Evolutionary conservation across 1,140 invertebrate genomes (phyloP).

Genomic region (Bathynomus jamesi): DNA sequence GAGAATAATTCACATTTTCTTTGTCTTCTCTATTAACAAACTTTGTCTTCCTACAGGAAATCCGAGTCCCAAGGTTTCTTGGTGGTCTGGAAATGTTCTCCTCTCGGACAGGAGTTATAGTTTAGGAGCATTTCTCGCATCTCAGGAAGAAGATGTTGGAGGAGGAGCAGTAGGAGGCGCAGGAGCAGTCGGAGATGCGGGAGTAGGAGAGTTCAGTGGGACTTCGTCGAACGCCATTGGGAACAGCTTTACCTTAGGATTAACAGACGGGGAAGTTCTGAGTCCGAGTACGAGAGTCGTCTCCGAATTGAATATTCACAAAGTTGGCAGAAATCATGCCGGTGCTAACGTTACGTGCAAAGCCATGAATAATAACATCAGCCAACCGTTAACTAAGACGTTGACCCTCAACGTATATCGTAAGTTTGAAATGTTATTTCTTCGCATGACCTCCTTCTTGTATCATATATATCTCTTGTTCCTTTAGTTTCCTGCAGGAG

Average conservation of each 20-base stretch:
- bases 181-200: no score
- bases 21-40: neutral
- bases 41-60: neutral
- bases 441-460: no score
- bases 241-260: neutral
- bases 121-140: constrained; percentile 9
- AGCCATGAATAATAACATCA: constrained; percentile 10
- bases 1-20: neutral
- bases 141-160: constrained; percentile 4
- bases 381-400: constrained; percentile 1
- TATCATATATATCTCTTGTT: no score
- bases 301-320: constrained; percentile 6
- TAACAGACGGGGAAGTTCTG: neutral
- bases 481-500: no score
- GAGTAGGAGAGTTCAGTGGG: neutral
- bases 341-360: constrained; percentile 9
- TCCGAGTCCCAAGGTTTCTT: constrained; percentile 10
- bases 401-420: constrained; percentile 14
- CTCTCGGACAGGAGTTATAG: constrained; percentile 9
- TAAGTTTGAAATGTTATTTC: no score
- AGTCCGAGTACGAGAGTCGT: neutral
- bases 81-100: constrained; percentile 13
- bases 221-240: neutral
- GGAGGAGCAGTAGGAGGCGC: neutral
- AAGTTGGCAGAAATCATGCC: constrained; percentile 1